A percentile compares a stretch with the other conserved stretches of the same genome.
These are phyloP conservation scores for Diprion similis DNA, from an alignment of 1,140 invertebrate genomes.

Conservation along the genomic window DNA sequence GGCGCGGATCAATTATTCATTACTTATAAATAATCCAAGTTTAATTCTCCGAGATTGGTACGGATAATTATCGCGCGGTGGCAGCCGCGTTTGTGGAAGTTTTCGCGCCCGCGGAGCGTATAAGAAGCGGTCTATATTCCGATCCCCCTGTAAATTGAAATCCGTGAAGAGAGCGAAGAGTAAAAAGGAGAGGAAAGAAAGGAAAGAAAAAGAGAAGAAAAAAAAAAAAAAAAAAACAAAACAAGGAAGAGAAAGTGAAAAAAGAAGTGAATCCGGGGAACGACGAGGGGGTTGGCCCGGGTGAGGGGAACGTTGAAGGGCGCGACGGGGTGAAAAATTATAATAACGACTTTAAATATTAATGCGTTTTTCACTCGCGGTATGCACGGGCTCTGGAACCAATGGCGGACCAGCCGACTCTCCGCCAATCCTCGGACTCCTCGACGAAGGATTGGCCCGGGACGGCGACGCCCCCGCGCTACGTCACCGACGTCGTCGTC, in stretches of 20 bases:
- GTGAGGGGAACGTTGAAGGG: not conserved
- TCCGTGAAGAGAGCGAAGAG: not conserved
- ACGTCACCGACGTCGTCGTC: conserved; percentile 35
- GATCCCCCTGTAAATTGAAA: not conserved
- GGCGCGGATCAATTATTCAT: no score
- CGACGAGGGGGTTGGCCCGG: not conserved
- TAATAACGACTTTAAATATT: conserved; percentile 57
- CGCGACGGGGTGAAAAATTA: conserved; percentile 40
- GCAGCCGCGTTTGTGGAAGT: no score
- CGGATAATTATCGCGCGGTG: no score
- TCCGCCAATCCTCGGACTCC: conserved; percentile 38
- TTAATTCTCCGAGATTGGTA: no score
- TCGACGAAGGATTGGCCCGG: conserved; percentile 33
- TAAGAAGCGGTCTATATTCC: no score
- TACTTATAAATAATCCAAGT: no score
- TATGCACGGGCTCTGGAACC: conserved; percentile 32
- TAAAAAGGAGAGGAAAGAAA: no score
- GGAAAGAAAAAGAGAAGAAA: no score
- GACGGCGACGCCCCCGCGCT: conserved; percentile 39
- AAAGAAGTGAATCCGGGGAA: no score
- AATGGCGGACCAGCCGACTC: conserved; percentile 39
- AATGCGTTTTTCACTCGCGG: conserved; percentile 40
- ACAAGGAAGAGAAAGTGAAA: no score
- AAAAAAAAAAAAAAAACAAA: no score
- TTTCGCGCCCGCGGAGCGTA: no score